Conservation (phyloP, 1,140 invertebrate species). For the Notospermus geniculatus region DNA sequence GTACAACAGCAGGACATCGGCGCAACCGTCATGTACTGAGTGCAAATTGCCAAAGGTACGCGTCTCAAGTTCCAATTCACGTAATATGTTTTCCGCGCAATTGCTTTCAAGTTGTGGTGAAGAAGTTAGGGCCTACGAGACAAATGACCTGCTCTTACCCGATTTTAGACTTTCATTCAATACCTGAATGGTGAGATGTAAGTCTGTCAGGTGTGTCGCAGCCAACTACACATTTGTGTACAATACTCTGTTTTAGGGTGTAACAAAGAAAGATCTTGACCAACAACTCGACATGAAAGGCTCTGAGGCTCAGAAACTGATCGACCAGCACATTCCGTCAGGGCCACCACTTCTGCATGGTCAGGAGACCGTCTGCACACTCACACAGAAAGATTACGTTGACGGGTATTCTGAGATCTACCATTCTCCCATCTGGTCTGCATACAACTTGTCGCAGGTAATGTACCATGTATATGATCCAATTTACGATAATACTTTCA, state of each 20-base stretch:
- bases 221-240: too few relatives aligned
- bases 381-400: constrained; percentile 14
- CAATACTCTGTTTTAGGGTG: too few relatives aligned
- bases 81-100: too few relatives aligned
- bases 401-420: background rate
- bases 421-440: background rate
- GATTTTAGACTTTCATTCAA: too few relatives aligned
- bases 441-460: background rate
- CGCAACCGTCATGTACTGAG: too few relatives aligned
- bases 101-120: too few relatives aligned
- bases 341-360: background rate
- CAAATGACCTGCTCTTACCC: too few relatives aligned
- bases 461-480: background rate
- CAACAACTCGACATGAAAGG: background rate
- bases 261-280: background rate
- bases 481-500: background rate
- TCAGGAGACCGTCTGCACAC: constrained; percentile 9
- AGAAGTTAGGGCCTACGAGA: too few relatives aligned
- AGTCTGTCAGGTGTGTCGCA: too few relatives aligned
- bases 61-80: too few relatives aligned
- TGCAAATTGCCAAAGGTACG: too few relatives aligned
- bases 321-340: background rate
- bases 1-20: background rate
- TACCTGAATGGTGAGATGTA: too few relatives aligned
- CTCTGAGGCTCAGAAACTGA: background rate